Evolutionary conservation across 2,797 vertebrate genomes (phyloP), one percentile per base, ranked within the genome.

Genomic region (Sternarchorhynchus goeldii): DNA sequence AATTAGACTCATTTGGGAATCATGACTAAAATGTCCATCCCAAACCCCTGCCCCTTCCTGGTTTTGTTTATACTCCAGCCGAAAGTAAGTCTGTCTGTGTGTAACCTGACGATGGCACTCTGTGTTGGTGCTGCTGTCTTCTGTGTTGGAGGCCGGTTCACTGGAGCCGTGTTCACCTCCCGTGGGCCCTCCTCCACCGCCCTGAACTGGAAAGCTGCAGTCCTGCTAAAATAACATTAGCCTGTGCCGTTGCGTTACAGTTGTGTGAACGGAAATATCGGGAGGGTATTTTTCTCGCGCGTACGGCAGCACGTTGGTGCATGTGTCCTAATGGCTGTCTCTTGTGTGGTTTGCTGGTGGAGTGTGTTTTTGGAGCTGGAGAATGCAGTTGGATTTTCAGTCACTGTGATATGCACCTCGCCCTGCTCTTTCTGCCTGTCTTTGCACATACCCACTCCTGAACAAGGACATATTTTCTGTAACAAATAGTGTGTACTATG

Each of bases 401-500:
- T 85, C 86, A 90, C 90, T 89, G 90, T 89, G 89, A 90, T 88
- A 79, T 82, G 84, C 85, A 83, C 82, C 80, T 71, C 76, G 84
- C 73, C 70, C 84, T 86, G 88, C 87, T 72, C 84, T 84, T 77
- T 79, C 75, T 79, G 75, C 81, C 83, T 88, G 86, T 88, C 85
- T 85, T 79, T 87, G 86, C 88, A 85, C 81, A 80, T 81, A 74
- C 79, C 65, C 75, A 77, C 83, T 82, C 68, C 71, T 64, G 80
- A 81, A 74, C 73, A 82, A 81, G 73, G 84, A 79, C 25, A 2
- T 88, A 84, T 90, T 89, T 90, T 87, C 57, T 87, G 77, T 86
- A 82, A 86, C 75, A 82, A 83, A 62, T 83, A 59, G 57, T 83
- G 76, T 83, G 77, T 66, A 81, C 66, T 82, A 85, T 84, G 80